Evolutionary conservation across 1,140 invertebrate species (phyloP), one percentile per base, ranked within the genome.

Genomic region (Pollicipes pollicipes): DNA sequence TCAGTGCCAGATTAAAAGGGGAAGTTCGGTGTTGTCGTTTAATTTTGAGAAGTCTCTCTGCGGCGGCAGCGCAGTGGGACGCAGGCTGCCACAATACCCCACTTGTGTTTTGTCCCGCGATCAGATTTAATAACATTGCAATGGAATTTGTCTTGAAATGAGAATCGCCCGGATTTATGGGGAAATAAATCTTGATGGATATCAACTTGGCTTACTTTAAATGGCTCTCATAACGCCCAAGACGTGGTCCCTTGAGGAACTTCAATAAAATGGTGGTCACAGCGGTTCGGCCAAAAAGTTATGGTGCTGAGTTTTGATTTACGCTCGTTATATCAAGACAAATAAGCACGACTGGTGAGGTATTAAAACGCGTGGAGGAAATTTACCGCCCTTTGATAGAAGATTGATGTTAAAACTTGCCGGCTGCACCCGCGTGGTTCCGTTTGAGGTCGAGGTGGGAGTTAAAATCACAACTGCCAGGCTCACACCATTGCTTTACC

Each of bases 101-200:
- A 21, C 45, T 10, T 21, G 10, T 58, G 45, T 58, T 58, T 58
- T 58, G 45, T 58, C 24, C 45, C 45, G 45, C 45, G 10, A 58
- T 58, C 45, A 21, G 45, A 58, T 58, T 58, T 58, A 58, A 58
- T 58, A 58, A 58, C 45, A 58, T 58, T 58, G 45, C 45, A 21
- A 58, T 58, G 21, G 45, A 58, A 58, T 58, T 58, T 58, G 45
- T 58, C 45, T 24, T 58, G 45, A 58, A 58, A 58, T 58, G 45
- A 58, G 45, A 58, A 58, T 21, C 45, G 45, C 24, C 45, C 45
- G 45, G 45, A 58, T 58, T 58, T 58, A 58, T 58, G 45, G 45
- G 45, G 45, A 58, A 58, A 58, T 58, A 58, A 58, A 58, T 58
- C 45, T 58, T 58, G 45, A 58, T 58, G 45, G 45, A 58, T 58